phyloP scores from a whole-genome alignment of 1,140 invertebrate species.

The Meloidogyne hapla region DNA sequence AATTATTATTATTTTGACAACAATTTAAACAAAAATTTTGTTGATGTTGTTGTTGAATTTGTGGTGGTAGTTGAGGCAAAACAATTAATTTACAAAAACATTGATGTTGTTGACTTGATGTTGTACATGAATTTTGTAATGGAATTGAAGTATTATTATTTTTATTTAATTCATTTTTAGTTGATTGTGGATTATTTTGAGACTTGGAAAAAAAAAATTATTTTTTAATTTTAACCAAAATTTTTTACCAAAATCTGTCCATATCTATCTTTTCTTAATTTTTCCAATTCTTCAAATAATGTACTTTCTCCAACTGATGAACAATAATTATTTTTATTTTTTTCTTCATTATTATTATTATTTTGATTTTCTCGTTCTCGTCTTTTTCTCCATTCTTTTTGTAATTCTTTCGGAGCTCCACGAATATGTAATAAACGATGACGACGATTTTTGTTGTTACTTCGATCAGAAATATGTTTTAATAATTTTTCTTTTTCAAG shows the following conservation, averaged over 20 bases:
- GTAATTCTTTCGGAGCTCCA: constrained; percentile 5
- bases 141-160: not conserved
- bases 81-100: constrained; percentile 1
- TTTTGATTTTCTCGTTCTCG: not conserved
- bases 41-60: not conserved
- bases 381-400: not conserved
- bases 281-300: not conserved
- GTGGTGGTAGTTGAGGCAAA: not conserved
- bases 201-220: not conserved
- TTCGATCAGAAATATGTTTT: not conserved
- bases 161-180: not conserved
- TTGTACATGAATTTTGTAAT: not conserved
- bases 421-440: not conserved
- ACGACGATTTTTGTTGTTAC: not conserved
- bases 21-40: not conserved
- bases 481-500: not conserved
- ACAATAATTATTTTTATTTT: not conserved
- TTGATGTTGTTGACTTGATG: not conserved
- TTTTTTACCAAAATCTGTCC: not conserved
- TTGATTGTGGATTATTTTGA: not conserved
- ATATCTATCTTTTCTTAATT: not conserved
- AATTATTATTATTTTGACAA: not conserved
- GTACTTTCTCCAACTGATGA: not conserved
- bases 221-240: not conserved
- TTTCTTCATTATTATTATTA: too few species aligned